phyloP scores from a whole-genome alignment of 2,797 vertebrate genomes.

The Acrossocheilus wenchowensis region DNA sequence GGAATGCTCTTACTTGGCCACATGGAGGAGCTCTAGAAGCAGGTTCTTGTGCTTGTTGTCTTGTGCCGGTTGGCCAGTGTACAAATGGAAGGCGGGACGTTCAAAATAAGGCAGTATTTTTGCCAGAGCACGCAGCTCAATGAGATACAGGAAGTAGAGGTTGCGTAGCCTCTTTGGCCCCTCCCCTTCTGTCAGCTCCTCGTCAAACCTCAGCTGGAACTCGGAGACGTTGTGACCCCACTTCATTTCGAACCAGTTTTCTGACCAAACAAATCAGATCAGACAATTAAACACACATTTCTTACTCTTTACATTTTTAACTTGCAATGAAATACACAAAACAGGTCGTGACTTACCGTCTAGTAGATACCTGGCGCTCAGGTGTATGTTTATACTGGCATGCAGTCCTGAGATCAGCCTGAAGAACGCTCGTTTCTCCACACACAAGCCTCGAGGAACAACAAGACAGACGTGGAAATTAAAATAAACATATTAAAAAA shows the following conservation, averaged over 20 bases:
- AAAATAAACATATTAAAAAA: not conserved
- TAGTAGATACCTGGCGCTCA: slow-evolving; percentile 90
- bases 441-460: slow-evolving; percentile 82
- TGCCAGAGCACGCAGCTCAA: slow-evolving; percentile 90
- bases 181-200: slow-evolving; percentile 86
- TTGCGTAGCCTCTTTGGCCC: slow-evolving; percentile 91
- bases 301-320: no score
- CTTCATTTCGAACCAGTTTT: slow-evolving; percentile 86
- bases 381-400: slow-evolving; percentile 91
- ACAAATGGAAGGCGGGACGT: slow-evolving; percentile 82
- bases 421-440: slow-evolving; percentile 95
- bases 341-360: slow-evolving; percentile 76
- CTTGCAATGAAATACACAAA: not conserved
- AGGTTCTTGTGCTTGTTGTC: slow-evolving; percentile 80
- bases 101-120: slow-evolving; percentile 90
- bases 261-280: slow-evolving; percentile 66
- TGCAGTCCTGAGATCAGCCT: slow-evolving; percentile 92
- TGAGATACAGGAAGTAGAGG: slow-evolving; percentile 93
- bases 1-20: slow-evolving; percentile 82
- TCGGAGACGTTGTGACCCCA: slow-evolving; percentile 92
- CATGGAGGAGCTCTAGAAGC: slow-evolving; percentile 84
- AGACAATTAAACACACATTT: not conserved
- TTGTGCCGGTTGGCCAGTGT: slow-evolving; percentile 80
- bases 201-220: slow-evolving; percentile 91
- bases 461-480: not conserved